These are phyloP conservation scores for Gorsachius magnificus DNA, from an alignment of 2,797 vertebrate genomes.

Conservation along the genomic window DNA sequence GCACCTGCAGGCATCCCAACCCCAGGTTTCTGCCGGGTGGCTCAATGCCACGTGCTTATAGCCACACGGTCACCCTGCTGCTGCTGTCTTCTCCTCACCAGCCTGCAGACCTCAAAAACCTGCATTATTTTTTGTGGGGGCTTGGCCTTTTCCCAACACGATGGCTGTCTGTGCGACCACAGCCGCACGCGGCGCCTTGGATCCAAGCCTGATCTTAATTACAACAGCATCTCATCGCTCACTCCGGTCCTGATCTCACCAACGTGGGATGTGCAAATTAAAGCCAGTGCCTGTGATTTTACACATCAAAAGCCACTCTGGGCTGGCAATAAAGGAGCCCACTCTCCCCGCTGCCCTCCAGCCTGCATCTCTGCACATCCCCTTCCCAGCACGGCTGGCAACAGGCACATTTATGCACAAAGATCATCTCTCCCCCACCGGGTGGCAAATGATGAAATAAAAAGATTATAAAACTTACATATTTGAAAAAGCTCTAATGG, in stretches of 20 bases:
- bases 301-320: neutral
- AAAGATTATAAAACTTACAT: conserved; percentile 2
- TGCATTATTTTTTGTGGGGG: neutral
- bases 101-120: neutral
- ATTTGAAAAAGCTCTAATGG: conserved; percentile 6
- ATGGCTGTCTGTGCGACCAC: fast-evolving
- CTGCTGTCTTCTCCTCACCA: neutral
- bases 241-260: neutral
- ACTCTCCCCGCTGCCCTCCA: neutral
- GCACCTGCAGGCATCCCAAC: neutral
- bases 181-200: fast-evolving
- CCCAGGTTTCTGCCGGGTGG: neutral
- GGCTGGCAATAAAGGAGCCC: neutral
- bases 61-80: neutral
- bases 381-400: neutral
- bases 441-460: neutral
- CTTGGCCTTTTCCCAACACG: fast-evolving
- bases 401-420: neutral
- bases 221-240: neutral
- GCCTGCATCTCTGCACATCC: neutral
- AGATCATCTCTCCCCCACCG: neutral
- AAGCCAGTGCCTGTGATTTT: neutral
- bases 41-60: fast-evolving
- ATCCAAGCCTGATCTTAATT: neutral
- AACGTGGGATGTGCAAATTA: neutral